phyloP scores from a whole-genome alignment of 2,113 vertebrate species.

The Apteryx mantelli region DNA sequence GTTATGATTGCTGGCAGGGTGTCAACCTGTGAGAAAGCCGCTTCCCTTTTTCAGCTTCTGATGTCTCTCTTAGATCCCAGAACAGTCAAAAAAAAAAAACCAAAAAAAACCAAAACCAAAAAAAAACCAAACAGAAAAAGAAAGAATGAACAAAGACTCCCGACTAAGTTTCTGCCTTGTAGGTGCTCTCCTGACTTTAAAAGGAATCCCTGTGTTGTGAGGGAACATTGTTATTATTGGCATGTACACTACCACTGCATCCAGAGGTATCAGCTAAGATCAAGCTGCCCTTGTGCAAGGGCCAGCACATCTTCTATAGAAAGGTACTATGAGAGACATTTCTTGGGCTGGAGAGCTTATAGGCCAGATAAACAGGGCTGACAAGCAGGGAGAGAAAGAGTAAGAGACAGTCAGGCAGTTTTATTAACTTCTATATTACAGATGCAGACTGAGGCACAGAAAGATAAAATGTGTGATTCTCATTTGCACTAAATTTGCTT shows the following conservation, averaged over 20 bases:
- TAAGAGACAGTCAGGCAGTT: not conserved
- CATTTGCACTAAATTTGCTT: constrained; percentile 69
- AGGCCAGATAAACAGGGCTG: not conserved
- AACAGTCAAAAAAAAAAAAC: not conserved
- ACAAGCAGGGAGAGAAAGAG: not conserved
- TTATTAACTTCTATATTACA: constrained; percentile 61
- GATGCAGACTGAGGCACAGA: constrained; percentile 51
- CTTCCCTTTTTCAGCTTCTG: constrained; percentile 9
- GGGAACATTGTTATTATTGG: not conserved
- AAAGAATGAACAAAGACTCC: not conserved
- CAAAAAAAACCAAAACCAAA: not conserved
- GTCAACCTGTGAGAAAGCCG: not conserved
- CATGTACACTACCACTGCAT: not conserved
- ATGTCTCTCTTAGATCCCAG: not conserved
- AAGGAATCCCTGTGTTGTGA: not conserved
- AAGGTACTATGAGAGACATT: not conserved
- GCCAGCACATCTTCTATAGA: not conserved
- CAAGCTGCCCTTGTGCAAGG: not conserved
- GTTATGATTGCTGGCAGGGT: constrained; percentile 55
- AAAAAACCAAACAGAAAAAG: not conserved
- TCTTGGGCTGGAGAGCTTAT: not conserved
- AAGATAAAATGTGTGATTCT: constrained; percentile 61
- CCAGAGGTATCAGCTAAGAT: not conserved
- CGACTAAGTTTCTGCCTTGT: not conserved
- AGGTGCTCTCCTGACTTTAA: not conserved